phyloP scores from a whole-genome alignment of 2,888 invertebrate species.

The Chrysina gloriosa region DNA sequence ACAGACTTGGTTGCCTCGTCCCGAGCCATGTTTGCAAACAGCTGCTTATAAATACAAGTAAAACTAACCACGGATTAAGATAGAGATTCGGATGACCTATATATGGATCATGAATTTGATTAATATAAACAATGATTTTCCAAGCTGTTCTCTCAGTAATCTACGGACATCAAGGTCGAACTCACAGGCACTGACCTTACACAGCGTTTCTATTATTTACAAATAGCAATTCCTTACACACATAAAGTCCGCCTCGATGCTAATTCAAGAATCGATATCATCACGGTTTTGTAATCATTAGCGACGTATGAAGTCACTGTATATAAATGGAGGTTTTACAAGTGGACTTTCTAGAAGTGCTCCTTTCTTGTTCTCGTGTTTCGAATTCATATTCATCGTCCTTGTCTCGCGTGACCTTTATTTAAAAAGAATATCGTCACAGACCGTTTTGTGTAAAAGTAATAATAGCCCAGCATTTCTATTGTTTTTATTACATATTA shows the following conservation, averaged over 20 bases:
- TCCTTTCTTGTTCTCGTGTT: not conserved
- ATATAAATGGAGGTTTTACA: not conserved
- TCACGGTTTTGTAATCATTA: not conserved
- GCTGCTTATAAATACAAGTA: too few species aligned
- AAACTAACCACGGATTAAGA: too few species aligned
- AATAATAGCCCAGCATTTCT: not conserved
- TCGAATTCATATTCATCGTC: not conserved
- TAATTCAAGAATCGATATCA: slow-evolving; percentile 2
- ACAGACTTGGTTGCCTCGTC: too few species aligned
- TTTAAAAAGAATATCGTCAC: slow-evolving; percentile 1
- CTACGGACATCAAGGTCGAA: not conserved
- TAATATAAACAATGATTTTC: not conserved
- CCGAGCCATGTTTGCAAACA: too few species aligned
- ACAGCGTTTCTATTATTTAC: not conserved
- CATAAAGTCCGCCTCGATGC: too few species aligned
- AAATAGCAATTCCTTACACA: not conserved
- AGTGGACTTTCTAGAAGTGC: not conserved
- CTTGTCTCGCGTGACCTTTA: slow-evolving; percentile 1
- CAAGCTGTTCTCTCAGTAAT: not conserved
- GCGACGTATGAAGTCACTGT: not conserved
- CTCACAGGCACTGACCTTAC: not conserved
- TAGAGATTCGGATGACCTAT: too few species aligned
- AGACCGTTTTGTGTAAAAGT: not conserved
- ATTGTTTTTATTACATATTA: not conserved
- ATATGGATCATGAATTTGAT: too few species aligned